Evolutionary conservation across 2,113 vertebrate species (phyloP).

Genomic region (Romanogobio albipinnatus): DNA sequence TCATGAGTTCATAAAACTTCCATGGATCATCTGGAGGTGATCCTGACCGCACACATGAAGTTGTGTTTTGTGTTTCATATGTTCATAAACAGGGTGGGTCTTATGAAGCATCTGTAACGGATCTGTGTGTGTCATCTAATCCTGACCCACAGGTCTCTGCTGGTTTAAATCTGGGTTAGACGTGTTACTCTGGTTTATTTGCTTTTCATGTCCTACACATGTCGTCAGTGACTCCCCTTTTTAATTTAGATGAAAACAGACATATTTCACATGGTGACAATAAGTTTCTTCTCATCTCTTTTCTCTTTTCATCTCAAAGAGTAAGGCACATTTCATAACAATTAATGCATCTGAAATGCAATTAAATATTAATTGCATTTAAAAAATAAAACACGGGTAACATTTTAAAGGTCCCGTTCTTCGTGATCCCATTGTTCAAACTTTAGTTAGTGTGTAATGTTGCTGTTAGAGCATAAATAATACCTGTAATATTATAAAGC

Average conservation of each 20-base stretch:
- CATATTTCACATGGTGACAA: not conserved
- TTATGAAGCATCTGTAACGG: slow-evolving; percentile 3
- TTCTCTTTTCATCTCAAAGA: no score
- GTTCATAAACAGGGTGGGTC: slow-evolving; percentile 2
- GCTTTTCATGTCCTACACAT: not conserved
- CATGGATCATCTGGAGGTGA: not conserved
- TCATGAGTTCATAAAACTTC: not conserved
- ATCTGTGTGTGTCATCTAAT: slow-evolving; percentile 33
- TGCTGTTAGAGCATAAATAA: no score
- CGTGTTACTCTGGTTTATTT: not conserved
- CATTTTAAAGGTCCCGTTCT: no score
- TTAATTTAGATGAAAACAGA: not conserved
- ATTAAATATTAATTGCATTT: no score
- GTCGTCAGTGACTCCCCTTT: not conserved
- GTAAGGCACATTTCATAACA: no score
- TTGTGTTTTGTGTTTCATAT: not conserved
- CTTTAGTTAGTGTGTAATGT: no score
- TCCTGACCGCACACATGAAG: not conserved
- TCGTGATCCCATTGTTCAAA: no score
- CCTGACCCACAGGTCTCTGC: slow-evolving; percentile 18
- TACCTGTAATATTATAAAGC: no score
- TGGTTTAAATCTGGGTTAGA: slow-evolving; percentile 8
- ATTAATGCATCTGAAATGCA: no score
- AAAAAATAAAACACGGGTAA: no score
- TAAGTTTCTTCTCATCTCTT: not conserved